These are phyloP conservation scores for Zygogramma bicolorata DNA, from an alignment of 2,888 invertebrate species.

Conservation along the genomic window DNA sequence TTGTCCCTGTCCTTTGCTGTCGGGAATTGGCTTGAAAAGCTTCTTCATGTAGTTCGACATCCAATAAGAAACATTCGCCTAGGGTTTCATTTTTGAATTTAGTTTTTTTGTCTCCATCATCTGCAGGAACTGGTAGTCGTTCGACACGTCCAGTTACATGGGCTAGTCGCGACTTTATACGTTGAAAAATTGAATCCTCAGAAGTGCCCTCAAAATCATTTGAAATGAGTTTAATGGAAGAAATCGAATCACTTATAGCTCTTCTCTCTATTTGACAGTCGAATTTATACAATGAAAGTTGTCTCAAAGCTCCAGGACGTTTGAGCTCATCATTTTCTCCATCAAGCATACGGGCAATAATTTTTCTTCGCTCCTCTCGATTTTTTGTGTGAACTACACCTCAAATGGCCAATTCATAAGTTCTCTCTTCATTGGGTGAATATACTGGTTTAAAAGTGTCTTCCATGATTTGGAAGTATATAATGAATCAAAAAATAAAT, in stretches of 20 bases:
- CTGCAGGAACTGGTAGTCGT: background rate
- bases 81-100: background rate
- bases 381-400: background rate
- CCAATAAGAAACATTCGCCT: background rate
- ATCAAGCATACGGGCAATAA: background rate
- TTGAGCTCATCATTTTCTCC: background rate
- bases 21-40: background rate
- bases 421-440: background rate
- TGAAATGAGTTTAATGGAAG: background rate
- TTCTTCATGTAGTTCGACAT: background rate
- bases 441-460: background rate
- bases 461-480: background rate
- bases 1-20: background rate
- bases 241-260: background rate
- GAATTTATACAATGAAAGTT: background rate
- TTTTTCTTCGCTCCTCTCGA: background rate
- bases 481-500: too few relatives aligned
- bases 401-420: background rate
- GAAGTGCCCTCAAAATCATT: background rate
- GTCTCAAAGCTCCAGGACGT: background rate
- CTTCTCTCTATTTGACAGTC: background rate
- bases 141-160: background rate
- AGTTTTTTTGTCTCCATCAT: background rate
- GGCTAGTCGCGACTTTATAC: background rate
- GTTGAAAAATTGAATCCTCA: background rate